Conservation (phyloP, 2,113 vertebrate genomes). For the Varanus salvator region DNA sequence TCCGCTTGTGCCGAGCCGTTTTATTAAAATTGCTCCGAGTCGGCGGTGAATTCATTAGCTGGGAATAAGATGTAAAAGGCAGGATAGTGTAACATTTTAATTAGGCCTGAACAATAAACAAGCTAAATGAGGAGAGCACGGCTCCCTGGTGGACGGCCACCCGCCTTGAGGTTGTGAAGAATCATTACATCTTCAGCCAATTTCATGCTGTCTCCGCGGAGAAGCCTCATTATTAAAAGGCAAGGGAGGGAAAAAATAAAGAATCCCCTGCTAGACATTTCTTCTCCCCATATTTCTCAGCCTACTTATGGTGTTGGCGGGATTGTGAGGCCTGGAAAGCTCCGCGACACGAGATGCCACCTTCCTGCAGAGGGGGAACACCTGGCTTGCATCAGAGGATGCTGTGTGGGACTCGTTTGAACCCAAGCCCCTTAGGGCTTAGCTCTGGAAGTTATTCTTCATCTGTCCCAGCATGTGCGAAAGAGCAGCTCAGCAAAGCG, state of each 20-base stretch:
- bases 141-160: slow-evolving; percentile 76
- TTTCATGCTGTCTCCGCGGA: slow-evolving; percentile 71
- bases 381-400: neutral
- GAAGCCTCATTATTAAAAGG: slow-evolving; percentile 44
- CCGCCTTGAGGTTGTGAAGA: slow-evolving; percentile 72
- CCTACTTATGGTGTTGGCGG: slow-evolving; percentile 33
- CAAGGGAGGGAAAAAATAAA: slow-evolving; percentile 28
- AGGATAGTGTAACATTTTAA: slow-evolving; percentile 81
- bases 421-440: neutral
- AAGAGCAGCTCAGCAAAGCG: neutral
- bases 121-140: slow-evolving; percentile 78
- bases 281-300: slow-evolving; percentile 43
- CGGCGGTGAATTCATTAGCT: slow-evolving; percentile 77
- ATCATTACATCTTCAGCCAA: slow-evolving; percentile 79
- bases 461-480: neutral
- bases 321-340: neutral
- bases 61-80: slow-evolving; percentile 76
- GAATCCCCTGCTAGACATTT: slow-evolving; percentile 33
- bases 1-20: slow-evolving; percentile 54
- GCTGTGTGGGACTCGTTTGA: neutral
- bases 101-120: slow-evolving; percentile 84
- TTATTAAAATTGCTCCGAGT: slow-evolving; percentile 65
- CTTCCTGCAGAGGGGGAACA: neutral
- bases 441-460: neutral
- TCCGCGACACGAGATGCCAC: neutral